Percentiles rank a stretch among this genome's conserved stretches.
Evolutionary conservation across 2,113 vertebrate genomes (phyloP).

Genomic region (human (Homo sapiens)): DNA sequence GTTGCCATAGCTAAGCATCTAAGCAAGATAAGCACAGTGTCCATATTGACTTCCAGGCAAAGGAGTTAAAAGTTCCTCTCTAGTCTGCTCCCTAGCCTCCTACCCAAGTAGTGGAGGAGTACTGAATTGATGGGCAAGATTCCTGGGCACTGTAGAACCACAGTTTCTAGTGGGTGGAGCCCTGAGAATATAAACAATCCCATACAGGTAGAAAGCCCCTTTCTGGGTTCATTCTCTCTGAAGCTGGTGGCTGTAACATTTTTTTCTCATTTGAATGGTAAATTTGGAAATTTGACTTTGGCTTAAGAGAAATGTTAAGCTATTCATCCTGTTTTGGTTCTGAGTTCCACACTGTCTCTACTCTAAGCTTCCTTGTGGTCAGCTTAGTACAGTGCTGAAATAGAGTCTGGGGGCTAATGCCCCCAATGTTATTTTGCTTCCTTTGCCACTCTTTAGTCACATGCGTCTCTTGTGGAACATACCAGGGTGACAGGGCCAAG

Average conservation of each 20-base stretch:
- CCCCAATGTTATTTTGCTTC: not conserved
- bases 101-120: not conserved
- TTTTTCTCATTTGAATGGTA: not conserved
- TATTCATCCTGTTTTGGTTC: not conserved
- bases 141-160: not conserved
- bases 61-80: not conserved
- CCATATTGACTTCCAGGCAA: not conserved
- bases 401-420: not conserved
- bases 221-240: conserved; percentile 14
- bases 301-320: not conserved
- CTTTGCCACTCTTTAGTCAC: not conserved
- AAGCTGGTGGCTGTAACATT: not conserved
- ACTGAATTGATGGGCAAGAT: not conserved
- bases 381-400: not conserved
- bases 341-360: not conserved
- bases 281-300: conserved; percentile 34
- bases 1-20: not conserved
- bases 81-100: not conserved
- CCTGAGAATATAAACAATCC: not conserved
- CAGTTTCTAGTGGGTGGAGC: not conserved
- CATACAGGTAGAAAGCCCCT: not conserved
- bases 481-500: not conserved
- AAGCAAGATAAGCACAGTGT: not conserved
- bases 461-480: not conserved
- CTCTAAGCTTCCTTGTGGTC: conserved; percentile 7